Base-by-base conservation (phyloP, 2,113 vertebrate species). In the Montifringilla adamsi region DNA sequence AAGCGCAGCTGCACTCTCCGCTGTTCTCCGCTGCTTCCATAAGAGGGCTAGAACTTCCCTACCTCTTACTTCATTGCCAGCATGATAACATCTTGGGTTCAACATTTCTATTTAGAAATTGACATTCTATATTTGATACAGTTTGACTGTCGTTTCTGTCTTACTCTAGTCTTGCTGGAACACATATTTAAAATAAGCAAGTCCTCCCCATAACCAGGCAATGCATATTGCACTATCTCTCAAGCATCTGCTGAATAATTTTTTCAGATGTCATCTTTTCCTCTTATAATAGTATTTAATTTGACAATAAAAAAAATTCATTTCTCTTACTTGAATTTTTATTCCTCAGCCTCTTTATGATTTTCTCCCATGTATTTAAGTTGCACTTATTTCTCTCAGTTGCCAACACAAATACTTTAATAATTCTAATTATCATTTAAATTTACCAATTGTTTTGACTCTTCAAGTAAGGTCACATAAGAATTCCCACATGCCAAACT, bases 1-100 rank as follows among this genome's bases (percentile, higher is more conserved):
- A 72, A 75, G 22, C 6, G 59, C 44, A 46, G 4, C 9, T 15
- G 1, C 5, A 6, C 62, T 53, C 31, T 73, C 7, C 11, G 13
- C 15, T 3, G 4, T 55, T 33, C 7, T 43, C 27, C 21, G 2
- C 13, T 70, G 13, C 30, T 49, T 74, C 26, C 7, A 9, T 11
- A 2, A 16, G 4, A 52, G 1, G 10, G 8, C 2, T 5, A 2
- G 21, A 79, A 52, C 2, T 63, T 67, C 0, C 0, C 2, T 41
- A 8, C 2, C 15, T 62, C 59, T 64, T 17, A 35, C 3, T 64
- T 59, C 15, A 23, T 23, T 66, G 20, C 5, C 47, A 78, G 9
- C 15, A 7, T 37, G 14, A 39, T 19, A 63, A 69, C 6, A 19
- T 15, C 28, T 27, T 59, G 35, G 2, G 13, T 26, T 77, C 41